Conservation (phyloP, 2,113 vertebrate genomes). For the Egretta garzetta region DNA sequence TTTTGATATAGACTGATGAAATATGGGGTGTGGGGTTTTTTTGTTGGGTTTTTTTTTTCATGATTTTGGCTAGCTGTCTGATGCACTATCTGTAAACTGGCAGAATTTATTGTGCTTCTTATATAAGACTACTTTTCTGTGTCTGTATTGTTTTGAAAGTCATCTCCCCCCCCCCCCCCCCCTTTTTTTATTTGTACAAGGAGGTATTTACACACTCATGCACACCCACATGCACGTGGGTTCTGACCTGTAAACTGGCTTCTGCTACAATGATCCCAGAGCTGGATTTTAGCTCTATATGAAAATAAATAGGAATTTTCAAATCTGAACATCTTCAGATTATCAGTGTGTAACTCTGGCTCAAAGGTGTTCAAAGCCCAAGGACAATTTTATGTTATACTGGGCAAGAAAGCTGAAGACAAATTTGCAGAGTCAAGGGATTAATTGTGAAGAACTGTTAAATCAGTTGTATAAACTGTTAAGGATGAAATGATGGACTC, state of each 20-base stretch:
- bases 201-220: not conserved
- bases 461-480: not conserved
- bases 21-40: not conserved
- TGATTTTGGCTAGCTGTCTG: not conserved
- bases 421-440: not conserved
- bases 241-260: not conserved
- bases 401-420: not conserved
- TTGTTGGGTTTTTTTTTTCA: accelerated
- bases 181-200: not conserved
- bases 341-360: not conserved
- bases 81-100: not conserved
- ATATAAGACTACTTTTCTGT: not conserved
- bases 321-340: not conserved
- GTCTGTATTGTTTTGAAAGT: not conserved
- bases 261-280: not conserved
- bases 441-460: not conserved
- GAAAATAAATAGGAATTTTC: not conserved
- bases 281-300: not conserved
- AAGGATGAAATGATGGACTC: not conserved
- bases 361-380: not conserved
- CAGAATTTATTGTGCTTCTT: not conserved
- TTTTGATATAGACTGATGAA: not conserved
- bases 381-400: not conserved
- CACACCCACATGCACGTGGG: accelerated
- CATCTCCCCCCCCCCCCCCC: accelerated